Base-by-base conservation (phyloP, 2,888 invertebrate genomes). In the Oxytorus armatus region DNA sequence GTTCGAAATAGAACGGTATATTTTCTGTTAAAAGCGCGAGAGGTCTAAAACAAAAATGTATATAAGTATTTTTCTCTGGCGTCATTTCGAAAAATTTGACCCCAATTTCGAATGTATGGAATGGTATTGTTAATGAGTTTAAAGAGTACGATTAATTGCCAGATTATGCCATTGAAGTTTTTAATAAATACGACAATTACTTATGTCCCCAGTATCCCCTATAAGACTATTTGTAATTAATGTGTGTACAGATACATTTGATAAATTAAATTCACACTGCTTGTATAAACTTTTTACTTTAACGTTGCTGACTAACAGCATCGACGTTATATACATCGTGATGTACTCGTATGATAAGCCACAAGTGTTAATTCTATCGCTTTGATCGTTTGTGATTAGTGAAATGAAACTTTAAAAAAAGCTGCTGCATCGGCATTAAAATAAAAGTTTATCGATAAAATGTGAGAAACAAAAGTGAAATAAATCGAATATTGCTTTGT, bases 341-440 rank as follows among this genome's bases (percentile, higher is more conserved):
- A 29, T 5, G 18, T 10, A 4, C 51, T 18, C 42, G 14, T 39
- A 25, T 68, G 55, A 68, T 39, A 39, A 25, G 3, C 21, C 23
- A 18, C 21, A 25, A 53, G 23, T 23, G 61, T 18, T 68, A 51
- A 39, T 42, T 53, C 16, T 39, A 39, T 53, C 51, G 23, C 33
- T 42, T 55, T 53, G 68, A 61, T 42, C 42, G 42, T 21, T n/a
- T n/a, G 7, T 61, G 42, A 23, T 39, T 61, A 39, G 21, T 23
- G 61, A 61, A 11, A 61, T n/a, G 21, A 61, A 42, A 21, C 2
- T 23, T 21, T 61, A 61, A 42, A 11, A 61, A 61, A 61, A 61
- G 61, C 61, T 23, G 18, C 10, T 3, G 39, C 42, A 23, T 10
- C 61, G 42, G 29, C 29, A 5, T 61, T 61, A 61, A 42, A 42